These are phyloP conservation scores for Trididemnum miniatum DNA, from an alignment of 23 tunicate genomes.

Conservation along the genomic window DNA sequence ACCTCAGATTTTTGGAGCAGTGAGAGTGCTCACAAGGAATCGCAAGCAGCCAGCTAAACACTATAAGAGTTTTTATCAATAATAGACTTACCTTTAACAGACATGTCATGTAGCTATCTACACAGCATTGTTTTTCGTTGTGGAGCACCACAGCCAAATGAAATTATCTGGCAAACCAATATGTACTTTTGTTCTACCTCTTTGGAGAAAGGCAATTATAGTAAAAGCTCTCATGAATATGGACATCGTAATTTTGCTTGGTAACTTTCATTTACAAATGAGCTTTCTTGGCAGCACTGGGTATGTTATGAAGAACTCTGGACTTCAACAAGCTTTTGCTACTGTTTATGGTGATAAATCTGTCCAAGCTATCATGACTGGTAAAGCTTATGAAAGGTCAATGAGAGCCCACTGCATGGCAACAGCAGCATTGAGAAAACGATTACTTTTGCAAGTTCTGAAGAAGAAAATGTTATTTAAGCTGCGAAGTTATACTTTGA, in stretches of 20 bases:
- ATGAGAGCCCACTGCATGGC: background rate
- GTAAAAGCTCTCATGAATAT: background rate
- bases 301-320: background rate
- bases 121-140: too few species aligned
- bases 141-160: too few species aligned
- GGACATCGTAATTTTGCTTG: background rate
- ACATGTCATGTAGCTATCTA: too few species aligned
- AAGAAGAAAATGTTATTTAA: too few species aligned
- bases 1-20: too few species aligned
- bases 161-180: too few species aligned
- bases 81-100: too few species aligned
- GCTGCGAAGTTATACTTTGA: too few species aligned
- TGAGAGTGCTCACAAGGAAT: too few species aligned
- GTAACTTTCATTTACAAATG: background rate
- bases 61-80: too few species aligned
- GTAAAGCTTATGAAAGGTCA: background rate
- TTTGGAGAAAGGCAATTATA: background rate
- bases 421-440: background rate
- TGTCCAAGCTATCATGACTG: background rate
- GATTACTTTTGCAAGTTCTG: too few species aligned
- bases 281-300: slow-evolving; percentile 2
- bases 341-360: background rate
- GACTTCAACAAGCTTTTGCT: background rate
- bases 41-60: too few species aligned
- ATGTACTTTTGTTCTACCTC: background rate